Evolutionary conservation across 2,888 invertebrate genomes (phyloP), one percentile per base, ranked within the genome.

Genomic region (Eugnorisma glareosa): DNA sequence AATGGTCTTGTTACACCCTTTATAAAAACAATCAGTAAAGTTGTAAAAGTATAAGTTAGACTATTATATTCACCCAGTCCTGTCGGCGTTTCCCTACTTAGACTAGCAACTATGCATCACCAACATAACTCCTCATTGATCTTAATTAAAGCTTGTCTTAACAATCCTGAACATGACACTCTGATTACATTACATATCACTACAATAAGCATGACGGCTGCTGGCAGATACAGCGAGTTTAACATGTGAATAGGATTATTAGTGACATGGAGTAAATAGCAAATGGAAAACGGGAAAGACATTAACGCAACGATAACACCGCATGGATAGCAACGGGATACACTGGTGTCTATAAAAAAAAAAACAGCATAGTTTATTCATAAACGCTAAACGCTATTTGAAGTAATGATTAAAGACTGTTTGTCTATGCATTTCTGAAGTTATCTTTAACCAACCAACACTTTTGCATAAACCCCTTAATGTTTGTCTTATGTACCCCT

Each of bases 181-280:
- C 48, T 66, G 73, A 72, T 85, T 74, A 85, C 69, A 82, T 74
- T 85, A 74, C 45, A 81, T 67, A 75, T 72, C 68, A 64, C 31
- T 40, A 77, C 74, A 82, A 83, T 78, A 75, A 77, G 57, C 82
- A 77, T 85, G 77, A 64, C 72, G 57, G 74, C 73, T 76, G 73
- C 68, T 83, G 77, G 73, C 80, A 83, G 61, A 81, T 81, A 80
- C 68, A 85, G 78, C 79, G 67, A 73, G 70, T 72, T 78, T 79
- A 88, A 77, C 81, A 77, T 78, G 66, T 77, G 79, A 85, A 87
- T 86, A n/a, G 71, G 63, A 67, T 81, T 82, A 83, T 85, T 85
- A 86, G 75, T 74, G 45, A 57, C 72, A 75, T 15, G 13, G 78
- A 82, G 24, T 78, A 61, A 28, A 54, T 35, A 75, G 54, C 63